Base-by-base conservation (phyloP, 2,797 vertebrate species). In the Mormyrops attenuatus region DNA sequence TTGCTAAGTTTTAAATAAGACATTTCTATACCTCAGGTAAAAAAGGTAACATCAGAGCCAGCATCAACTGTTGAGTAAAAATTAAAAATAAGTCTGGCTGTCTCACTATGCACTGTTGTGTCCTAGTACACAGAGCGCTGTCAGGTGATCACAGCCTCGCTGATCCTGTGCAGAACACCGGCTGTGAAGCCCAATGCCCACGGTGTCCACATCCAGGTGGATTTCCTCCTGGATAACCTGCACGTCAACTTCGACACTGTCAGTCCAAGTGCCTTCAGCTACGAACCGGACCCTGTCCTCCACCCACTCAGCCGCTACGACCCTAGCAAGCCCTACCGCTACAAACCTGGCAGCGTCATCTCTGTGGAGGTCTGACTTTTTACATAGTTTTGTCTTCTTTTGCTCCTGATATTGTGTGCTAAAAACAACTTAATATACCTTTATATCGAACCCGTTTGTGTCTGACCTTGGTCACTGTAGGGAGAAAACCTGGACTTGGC, bases 291-390 rank as follows among this genome's bases (percentile, higher is more conserved):
- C 92, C 98, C 98, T 0, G 93, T 92, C 57, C 95, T 99, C 49
- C 95, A 95, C 89, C 94, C 94, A 0, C 93, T 99, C 88, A 99
- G 97, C 92, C 95, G 94, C 0, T 97, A 97, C 8, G 97, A 99
- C 90, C 96, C 96, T 22, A 95, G 94, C 92, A 95, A 95, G 6
- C 97, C 98, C 0, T 99, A 99, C 94, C 96, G 97, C 49, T 97
- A 99, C 95, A 99, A 99, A 90, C 98, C 98, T 0, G 98, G 98
- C 91, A 99, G 98, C 5, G 97, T 99, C 94, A 97, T 99, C 89
- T 98, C 98, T 47, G 98, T 99, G 0, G 98, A 99, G 97, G 98
- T 98, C 86, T n/a, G 92, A n/a, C 80, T 84, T 60, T 77, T 41
- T 30, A 41, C 69, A 34, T 30, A 15, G 22, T 11, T 85, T 44